A percentile compares a stretch with the other conserved stretches of the same genome.
Conservation (phyloP, 2,113 vertebrate genomes). For the Ia io region DNA sequence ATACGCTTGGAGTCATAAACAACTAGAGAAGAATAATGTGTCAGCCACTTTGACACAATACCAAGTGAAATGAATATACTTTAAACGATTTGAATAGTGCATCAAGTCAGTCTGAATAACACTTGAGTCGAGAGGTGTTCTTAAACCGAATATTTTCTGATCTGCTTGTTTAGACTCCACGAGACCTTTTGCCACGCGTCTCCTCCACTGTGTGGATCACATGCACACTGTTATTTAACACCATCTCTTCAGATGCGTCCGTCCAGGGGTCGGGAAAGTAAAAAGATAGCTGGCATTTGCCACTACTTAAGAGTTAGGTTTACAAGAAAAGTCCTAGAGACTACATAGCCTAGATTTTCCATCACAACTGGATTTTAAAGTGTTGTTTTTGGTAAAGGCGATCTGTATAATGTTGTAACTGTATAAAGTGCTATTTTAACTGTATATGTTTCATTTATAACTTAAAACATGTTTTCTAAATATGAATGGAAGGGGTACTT, state of each 20-base stretch:
- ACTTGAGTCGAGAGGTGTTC: conserved; percentile 35
- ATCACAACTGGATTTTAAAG: conserved; percentile 3
- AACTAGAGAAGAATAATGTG: conserved; percentile 52
- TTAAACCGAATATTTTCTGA: conserved; percentile 55
- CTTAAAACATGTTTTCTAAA: neutral
- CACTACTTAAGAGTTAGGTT: neutral
- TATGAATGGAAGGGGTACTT: neutral
- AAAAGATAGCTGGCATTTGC: neutral
- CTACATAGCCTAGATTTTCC: neutral
- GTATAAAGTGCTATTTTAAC: neutral
- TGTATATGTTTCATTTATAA: conserved; percentile 12
- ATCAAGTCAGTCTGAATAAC: conserved; percentile 48
- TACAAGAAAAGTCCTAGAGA: neutral
- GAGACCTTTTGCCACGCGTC: neutral
- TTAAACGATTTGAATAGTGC: conserved; percentile 44
- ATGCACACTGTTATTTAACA: neutral
- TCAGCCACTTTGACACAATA: conserved; percentile 37
- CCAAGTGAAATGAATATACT: conserved; percentile 48
- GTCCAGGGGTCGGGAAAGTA: neutral
- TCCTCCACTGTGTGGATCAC: neutral
- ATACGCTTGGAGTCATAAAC: conserved; percentile 12
- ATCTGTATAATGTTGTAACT: neutral
- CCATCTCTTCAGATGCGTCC: neutral
- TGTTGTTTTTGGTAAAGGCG: neutral
- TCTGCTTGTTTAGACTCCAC: conserved; percentile 42